Evolutionary conservation across 1,140 invertebrate genomes (phyloP).

Genomic region (Scaptomyza montana): DNA sequence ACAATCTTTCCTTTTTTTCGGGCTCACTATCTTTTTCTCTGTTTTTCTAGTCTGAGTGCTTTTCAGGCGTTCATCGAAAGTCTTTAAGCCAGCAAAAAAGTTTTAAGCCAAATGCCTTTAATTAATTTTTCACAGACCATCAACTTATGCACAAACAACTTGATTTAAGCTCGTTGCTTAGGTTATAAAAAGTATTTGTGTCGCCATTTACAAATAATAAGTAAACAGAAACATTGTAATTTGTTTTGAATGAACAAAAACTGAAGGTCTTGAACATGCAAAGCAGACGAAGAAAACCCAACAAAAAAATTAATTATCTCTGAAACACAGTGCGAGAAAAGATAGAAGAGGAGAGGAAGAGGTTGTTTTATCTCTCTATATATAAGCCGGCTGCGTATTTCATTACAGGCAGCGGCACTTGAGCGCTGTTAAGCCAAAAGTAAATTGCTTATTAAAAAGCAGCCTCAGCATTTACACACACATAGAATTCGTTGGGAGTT

Average conservation of each 20-base stretch:
- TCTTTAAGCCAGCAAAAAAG: too few species aligned
- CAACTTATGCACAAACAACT: not conserved
- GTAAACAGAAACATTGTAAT: slow-evolving; percentile 54
- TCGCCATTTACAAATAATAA: slow-evolving; percentile 1
- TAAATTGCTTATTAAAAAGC: slow-evolving; percentile 82
- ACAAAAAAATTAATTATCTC: slow-evolving; percentile 75
- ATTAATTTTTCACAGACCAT: slow-evolving; percentile 8
- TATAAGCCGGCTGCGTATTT: slow-evolving; percentile 64
- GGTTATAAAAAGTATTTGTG: not conserved
- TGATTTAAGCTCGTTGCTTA: slow-evolving; percentile 13
- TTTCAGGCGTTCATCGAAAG: too few species aligned
- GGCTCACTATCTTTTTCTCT: too few species aligned
- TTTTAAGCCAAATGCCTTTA: not conserved
- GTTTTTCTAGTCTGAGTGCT: too few species aligned
- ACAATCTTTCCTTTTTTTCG: too few species aligned
- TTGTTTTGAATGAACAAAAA: slow-evolving; percentile 77
- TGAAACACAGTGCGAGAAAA: slow-evolving; percentile 55
- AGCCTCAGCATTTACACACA: slow-evolving; percentile 43
- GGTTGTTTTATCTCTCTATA: not conserved
- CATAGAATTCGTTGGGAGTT: not conserved
- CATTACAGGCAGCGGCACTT: slow-evolving; percentile 66
- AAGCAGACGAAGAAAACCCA: slow-evolving; percentile 9
- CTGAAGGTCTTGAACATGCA: slow-evolving; percentile 56
- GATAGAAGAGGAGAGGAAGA: not conserved
- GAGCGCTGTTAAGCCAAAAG: slow-evolving; percentile 75